Conservation (phyloP, 2,113 vertebrate species). For the Ceyx melanurus region DNA sequence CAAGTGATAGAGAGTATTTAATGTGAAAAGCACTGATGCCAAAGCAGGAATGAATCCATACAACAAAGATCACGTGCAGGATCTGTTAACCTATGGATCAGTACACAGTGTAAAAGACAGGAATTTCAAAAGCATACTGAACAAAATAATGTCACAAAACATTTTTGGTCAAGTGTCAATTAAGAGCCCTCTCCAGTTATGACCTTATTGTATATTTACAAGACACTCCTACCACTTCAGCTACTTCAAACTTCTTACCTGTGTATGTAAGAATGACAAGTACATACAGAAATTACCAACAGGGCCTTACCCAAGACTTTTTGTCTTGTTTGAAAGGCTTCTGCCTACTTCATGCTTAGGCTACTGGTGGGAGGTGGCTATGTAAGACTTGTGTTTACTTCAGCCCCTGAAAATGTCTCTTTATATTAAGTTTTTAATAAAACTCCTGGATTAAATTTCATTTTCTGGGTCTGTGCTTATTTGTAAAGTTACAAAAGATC, state of each 20-base stretch:
- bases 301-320: not conserved
- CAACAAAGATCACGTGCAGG: not conserved
- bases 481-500: not conserved
- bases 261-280: not conserved
- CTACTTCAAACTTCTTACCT: not conserved
- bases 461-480: not conserved
- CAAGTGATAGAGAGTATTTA: not conserved
- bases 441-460: not conserved
- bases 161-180: not conserved
- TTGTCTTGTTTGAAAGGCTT: not conserved
- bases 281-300: not conserved
- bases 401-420: not conserved
- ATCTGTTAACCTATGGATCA: not conserved
- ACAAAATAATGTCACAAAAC: not conserved
- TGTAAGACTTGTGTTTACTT: not conserved
- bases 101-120: not conserved
- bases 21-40: not conserved
- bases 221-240: not conserved
- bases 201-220: not conserved
- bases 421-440: not conserved
- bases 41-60: not conserved
- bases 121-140: not conserved
- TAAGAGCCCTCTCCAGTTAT: not conserved
- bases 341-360: not conserved
- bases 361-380: not conserved